Evolutionary conservation across 2,888 invertebrate genomes (phyloP), one percentile per base, ranked within the genome.

Genomic region (Notocelia uddmanniana): DNA sequence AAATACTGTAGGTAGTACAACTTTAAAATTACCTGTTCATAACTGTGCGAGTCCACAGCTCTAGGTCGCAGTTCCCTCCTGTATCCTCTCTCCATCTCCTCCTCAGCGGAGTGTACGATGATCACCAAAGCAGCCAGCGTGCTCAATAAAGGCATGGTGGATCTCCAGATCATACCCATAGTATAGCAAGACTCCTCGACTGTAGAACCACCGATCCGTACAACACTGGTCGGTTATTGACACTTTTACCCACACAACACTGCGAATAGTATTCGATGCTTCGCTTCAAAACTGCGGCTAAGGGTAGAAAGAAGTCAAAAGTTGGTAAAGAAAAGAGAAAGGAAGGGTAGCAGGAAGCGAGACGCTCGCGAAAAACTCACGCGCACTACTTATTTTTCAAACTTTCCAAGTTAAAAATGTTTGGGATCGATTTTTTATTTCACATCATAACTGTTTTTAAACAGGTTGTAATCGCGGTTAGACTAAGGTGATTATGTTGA

Each of bases 121-220:
- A 93, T 92, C 80, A 93, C 91, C 85, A 93, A 79, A 76, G 93
- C 93, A 76, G 93, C 93, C 80, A 93, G 81, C 82, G 91, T 93
- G 83, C 92, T 91, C 81, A 93, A 81, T 79, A 93, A 85, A 75
- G 90, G 88, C 93, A 93, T 93, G 75, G 83, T 83, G 80, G 68
- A 76, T 81, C 77, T 89, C 89, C 87, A 86, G 84, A 80, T 83
- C 78, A 85, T 85, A 90, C 91, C 90, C 93, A 93, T 93, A 92
- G 86, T 92, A 91, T 85, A 78, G 78, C 73, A 76, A 79, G 23
- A 73, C 70, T 68, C 74, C 77, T 69, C 75, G 77, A 66, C 70
- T 58, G 55, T 55, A 52, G 55, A 75, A 68, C 66, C 68, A 72
- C 73, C 67, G 48, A 72, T 37, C 15, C 57, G 66, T 21, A 76